Conservation (phyloP, 2,888 invertebrate genomes). For the Neria commutata region DNA sequence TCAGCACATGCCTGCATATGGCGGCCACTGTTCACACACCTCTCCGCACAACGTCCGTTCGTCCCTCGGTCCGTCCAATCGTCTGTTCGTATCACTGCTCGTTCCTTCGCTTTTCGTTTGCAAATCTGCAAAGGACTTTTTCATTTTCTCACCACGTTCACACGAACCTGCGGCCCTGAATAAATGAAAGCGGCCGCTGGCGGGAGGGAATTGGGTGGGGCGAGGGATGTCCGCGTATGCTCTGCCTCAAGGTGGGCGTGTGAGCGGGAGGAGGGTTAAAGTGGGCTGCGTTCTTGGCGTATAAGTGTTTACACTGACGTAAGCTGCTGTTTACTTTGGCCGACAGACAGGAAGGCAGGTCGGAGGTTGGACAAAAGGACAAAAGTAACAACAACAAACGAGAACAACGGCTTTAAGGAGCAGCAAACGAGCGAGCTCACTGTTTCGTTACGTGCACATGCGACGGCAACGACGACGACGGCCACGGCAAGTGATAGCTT, state of each 20-base stretch:
- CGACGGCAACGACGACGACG: constrained; percentile 31
- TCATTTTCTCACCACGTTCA: constrained; percentile 19
- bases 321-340: constrained; percentile 7
- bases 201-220: background rate
- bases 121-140: constrained; percentile 15
- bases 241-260: background rate
- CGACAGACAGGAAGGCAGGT: background rate
- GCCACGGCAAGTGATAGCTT: constrained; percentile 38
- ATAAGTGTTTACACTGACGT: background rate
- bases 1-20: constrained; percentile 14
- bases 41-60: background rate
- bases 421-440: background rate
- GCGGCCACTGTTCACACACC: constrained; percentile 3
- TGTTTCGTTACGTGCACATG: constrained; percentile 31
- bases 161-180: background rate
- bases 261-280: background rate
- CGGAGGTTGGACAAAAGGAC: background rate
- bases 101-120: background rate
- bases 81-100: background rate
- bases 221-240: background rate
- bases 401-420: background rate
- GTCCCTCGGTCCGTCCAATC: background rate
- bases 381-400: background rate
- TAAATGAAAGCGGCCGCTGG: too few relatives aligned
- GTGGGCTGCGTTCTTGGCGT: background rate